A percentile compares a stretch with the other conserved stretches of the same genome.
Conservation (phyloP, 2,113 vertebrate genomes). For the Naja naja region DNA sequence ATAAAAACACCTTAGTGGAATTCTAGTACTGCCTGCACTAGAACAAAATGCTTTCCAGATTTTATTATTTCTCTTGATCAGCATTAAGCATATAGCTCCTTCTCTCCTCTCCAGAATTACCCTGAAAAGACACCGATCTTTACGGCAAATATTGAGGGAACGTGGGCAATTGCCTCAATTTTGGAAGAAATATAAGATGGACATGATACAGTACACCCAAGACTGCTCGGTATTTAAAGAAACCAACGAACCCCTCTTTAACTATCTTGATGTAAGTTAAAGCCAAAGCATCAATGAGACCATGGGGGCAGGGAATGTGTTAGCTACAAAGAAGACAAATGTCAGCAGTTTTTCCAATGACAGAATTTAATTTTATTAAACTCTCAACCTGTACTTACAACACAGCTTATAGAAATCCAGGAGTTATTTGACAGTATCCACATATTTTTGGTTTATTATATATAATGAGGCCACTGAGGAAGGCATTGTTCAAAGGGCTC, state of each 20-base stretch:
- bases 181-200: constrained; percentile 63
- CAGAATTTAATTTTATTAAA: fast-evolving
- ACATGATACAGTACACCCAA: constrained; percentile 55
- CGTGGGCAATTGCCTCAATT: constrained; percentile 63
- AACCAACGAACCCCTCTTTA: constrained; percentile 71
- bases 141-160: constrained; percentile 63
- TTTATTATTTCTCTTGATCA: neutral
- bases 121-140: constrained; percentile 61
- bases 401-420: neutral
- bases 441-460: neutral
- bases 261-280: constrained; percentile 74
- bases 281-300: fast-evolving
- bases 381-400: fast-evolving
- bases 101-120: constrained; percentile 59
- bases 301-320: neutral
- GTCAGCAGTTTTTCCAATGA: fast-evolving
- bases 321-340: neutral
- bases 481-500: neutral
- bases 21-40: neutral
- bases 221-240: constrained; percentile 45
- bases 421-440: neutral
- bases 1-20: neutral
- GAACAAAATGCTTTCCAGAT: neutral
- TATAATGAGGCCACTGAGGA: neutral
- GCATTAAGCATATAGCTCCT: neutral